These are phyloP conservation scores for Oithona nana DNA, from an alignment of 2,888 invertebrate genomes.

Conservation along the genomic window DNA sequence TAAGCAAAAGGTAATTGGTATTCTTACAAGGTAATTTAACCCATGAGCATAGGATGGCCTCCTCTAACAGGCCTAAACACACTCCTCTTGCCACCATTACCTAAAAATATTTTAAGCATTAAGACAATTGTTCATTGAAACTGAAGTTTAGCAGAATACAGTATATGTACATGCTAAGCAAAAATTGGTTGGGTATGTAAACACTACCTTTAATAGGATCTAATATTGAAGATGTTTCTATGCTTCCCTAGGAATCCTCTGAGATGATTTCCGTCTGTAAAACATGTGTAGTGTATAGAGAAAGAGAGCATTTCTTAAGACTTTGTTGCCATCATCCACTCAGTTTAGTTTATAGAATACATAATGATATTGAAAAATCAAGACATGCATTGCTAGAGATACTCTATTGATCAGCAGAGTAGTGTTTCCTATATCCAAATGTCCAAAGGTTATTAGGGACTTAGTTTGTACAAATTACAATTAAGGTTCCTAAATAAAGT, in stretches of 20 bases:
- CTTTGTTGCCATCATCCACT: too few relatives aligned
- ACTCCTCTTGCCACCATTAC: not conserved
- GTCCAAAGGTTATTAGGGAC: not conserved
- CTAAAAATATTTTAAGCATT: not conserved
- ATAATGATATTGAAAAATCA: too few relatives aligned
- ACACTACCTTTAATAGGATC: not conserved
- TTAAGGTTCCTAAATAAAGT: too few relatives aligned
- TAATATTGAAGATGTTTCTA: slow-evolving; percentile 5
- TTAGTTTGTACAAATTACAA: not conserved
- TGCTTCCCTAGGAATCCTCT: slow-evolving; percentile 3
- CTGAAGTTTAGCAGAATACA: not conserved
- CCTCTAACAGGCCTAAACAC: not conserved
- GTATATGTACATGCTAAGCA: not conserved
- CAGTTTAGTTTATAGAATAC: too few relatives aligned
- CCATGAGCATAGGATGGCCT: not conserved
- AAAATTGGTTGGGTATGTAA: not conserved
- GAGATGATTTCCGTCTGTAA: not conserved
- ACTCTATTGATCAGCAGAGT: too few relatives aligned
- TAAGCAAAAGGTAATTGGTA: too few relatives aligned
- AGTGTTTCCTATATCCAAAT: too few relatives aligned
- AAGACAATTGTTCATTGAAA: too few relatives aligned
- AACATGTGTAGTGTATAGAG: too few relatives aligned
- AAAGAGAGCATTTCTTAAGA: too few relatives aligned
- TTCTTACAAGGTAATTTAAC: too few relatives aligned
- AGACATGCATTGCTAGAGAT: too few relatives aligned